Evolutionary conservation across 2,888 invertebrate genomes (phyloP).

Genomic region (Laothoe populi): DNA sequence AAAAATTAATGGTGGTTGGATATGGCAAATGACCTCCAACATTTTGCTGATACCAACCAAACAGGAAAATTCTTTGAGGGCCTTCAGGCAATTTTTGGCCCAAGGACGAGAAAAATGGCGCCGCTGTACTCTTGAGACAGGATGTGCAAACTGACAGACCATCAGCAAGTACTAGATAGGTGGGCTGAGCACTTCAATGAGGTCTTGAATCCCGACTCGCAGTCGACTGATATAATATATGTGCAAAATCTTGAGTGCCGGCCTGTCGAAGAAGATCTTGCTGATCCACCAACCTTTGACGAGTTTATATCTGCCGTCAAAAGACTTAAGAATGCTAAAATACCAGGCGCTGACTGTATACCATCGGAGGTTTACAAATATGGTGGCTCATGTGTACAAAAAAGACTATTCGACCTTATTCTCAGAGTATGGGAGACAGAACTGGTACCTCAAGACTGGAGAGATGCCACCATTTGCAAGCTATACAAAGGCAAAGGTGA

Average conservation of each 20-base stretch:
- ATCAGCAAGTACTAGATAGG: too few species aligned
- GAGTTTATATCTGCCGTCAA: constrained; percentile 22
- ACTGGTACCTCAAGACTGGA: constrained; percentile 2
- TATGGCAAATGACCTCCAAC: too few species aligned
- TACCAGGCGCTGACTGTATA: constrained; percentile 24
- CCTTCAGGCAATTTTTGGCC: too few species aligned
- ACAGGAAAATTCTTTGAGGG: too few species aligned
- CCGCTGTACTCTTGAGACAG: too few species aligned
- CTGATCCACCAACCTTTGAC: constrained; percentile 21
- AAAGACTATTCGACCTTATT: constrained; percentile 17
- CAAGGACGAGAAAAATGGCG: too few species aligned
- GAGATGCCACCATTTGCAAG: constrained; percentile 24
- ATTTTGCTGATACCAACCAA: too few species aligned
- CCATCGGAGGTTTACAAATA: constrained; percentile 32
- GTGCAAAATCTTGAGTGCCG: too few species aligned
- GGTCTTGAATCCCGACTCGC: too few species aligned
- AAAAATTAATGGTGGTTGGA: too few species aligned
- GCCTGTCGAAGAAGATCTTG: constrained; percentile 10
- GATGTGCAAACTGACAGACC: too few species aligned
- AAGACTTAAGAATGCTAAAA: constrained; percentile 25
- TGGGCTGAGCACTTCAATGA: background rate
- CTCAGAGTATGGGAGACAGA: background rate
- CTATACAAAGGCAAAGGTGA: constrained; percentile 23
- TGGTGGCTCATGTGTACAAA: constrained; percentile 23
- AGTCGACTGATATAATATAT: too few species aligned